Percentiles rank a stretch among this genome's conserved stretches.
phyloP scores from a whole-genome alignment of 2,888 invertebrate species.

The Melanostoma mellinum region DNA sequence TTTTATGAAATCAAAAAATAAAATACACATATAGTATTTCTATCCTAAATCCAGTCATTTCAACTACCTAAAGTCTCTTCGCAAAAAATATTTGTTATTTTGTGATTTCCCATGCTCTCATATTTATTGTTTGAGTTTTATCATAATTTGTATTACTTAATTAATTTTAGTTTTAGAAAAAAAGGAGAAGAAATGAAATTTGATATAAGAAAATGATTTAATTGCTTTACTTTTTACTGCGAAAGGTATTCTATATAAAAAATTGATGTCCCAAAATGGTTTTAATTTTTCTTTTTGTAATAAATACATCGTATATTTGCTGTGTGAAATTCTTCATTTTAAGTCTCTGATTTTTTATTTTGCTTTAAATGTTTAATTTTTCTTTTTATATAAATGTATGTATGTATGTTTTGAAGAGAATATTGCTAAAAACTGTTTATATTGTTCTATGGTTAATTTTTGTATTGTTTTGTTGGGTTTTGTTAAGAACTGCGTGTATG shows the following conservation, averaged over 20 bases:
- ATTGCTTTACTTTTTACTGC: no score
- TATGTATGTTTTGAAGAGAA: conserved; percentile 57
- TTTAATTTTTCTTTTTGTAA: conserved; percentile 29
- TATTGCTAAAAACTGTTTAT: conserved; percentile 72
- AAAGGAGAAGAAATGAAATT: conserved; percentile 17
- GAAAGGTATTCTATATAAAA: conserved; percentile 41
- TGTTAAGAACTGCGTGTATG: conserved; percentile 68
- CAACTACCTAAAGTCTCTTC: conserved; percentile 71
- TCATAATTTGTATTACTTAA: conserved; percentile 4
- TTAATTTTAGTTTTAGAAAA: conserved; percentile 64
- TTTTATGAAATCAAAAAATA: conserved; percentile 60
- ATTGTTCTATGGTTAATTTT: conserved; percentile 68
- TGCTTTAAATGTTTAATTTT: conserved; percentile 53
- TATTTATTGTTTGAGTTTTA: conserved; percentile 4
- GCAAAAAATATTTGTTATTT: conserved; percentile 45
- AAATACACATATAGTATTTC: conserved; percentile 31
- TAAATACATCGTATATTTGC: conserved; percentile 7
- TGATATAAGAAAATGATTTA: no score
- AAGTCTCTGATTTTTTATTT: conserved; percentile 56
- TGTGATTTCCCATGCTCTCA: conserved; percentile 1
- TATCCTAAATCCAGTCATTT: conserved; percentile 72
- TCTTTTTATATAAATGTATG: conserved; percentile 56
- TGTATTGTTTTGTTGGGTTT: conserved; percentile 36
- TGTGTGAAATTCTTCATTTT: conserved; percentile 43
- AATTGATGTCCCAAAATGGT: background rate